Percentiles rank a stretch among this genome's conserved stretches.
These are phyloP conservation scores for Mungos mungo DNA, from an alignment of 2,113 vertebrate genomes.

Conservation along the genomic window DNA sequence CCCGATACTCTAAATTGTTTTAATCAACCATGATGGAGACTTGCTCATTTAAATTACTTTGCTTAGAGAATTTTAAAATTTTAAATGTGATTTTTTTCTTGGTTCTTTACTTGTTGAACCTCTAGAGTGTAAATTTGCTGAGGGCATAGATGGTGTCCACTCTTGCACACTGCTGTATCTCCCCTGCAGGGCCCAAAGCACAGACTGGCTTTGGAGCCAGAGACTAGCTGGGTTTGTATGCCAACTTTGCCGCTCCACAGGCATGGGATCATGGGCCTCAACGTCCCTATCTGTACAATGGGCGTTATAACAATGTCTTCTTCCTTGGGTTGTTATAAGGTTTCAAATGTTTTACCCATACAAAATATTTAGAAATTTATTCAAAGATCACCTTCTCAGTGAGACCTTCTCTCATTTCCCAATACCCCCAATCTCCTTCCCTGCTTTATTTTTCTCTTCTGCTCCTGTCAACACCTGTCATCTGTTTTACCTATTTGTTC, in stretches of 20 bases:
- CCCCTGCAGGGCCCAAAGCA: not conserved
- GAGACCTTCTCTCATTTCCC: not conserved
- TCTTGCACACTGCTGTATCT: not conserved
- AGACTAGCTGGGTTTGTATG: not conserved
- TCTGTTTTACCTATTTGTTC: not conserved
- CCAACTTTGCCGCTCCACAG: not conserved
- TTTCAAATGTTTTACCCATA: not conserved
- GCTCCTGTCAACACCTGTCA: not conserved
- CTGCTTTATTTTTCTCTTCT: not conserved
- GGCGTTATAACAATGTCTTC: not conserved
- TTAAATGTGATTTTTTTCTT: not conserved
- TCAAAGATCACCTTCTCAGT: not conserved
- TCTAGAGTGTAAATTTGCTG: not conserved
- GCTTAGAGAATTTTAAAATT: not conserved
- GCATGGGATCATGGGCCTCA: not conserved
- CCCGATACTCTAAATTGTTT: not conserved
- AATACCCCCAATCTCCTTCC: not conserved
- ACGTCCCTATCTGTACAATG: not conserved
- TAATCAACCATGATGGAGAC: not conserved
- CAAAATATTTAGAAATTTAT: not conserved
- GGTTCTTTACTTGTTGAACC: constrained; percentile 22
- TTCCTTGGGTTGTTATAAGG: not conserved
- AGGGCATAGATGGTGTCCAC: not conserved
- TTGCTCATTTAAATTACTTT: not conserved
- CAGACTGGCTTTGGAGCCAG: not conserved